Evolutionary conservation across 2,797 vertebrate species (phyloP), one percentile per base, ranked within the genome.

Genomic region (Periophthalmus magnuspinnatus): DNA sequence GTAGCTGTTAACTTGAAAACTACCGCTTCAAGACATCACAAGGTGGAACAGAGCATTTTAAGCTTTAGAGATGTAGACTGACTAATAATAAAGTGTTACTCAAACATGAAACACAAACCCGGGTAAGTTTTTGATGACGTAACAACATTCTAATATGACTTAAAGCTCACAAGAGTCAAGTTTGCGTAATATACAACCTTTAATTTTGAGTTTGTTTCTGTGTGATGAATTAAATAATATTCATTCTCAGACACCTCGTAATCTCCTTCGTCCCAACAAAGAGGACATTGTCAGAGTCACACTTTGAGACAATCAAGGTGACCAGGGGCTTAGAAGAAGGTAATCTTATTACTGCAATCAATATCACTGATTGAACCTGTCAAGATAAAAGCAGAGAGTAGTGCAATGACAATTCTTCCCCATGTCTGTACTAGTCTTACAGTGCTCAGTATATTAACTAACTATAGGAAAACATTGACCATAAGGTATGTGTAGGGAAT

Each of bases 331-430:
- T 88, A 87, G 80, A 77, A 84, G 69, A 19, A 45, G 74, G 87
- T 92, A 86, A 92, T 89, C 84, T 84, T 75, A 87, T 89, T 86
- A 81, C 28, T 81, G 80, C 80, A 70, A 88, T 91, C 88, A 41
- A 89, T 90, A 83, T 47, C 52, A 70, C 74, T 83, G 84, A 92
- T 87, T 88, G 78, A 79, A 74, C 78, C 72, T 57, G 81, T 84
- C 28, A 69, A 68, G 59, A 63, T 33, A 83, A 50, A 50, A 75
- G 66, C 24, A 10, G 36, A 63, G 36, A 3, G 54, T 48, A 66
- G 72, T 48, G 65, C 69, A 19, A 60, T 1, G 33, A 38, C 33
- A 52, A 70, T 50, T 68, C 69, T 65, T 60, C 64, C 28, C 14
- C 5, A 58, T 32, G 33, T 36, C n/a, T 36, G 58, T 36, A 33